Percentiles rank a stretch among this genome's conserved stretches.
These are phyloP conservation scores for Phocides pigmalion DNA, from an alignment of 1,140 invertebrate species.

Conservation along the genomic window DNA sequence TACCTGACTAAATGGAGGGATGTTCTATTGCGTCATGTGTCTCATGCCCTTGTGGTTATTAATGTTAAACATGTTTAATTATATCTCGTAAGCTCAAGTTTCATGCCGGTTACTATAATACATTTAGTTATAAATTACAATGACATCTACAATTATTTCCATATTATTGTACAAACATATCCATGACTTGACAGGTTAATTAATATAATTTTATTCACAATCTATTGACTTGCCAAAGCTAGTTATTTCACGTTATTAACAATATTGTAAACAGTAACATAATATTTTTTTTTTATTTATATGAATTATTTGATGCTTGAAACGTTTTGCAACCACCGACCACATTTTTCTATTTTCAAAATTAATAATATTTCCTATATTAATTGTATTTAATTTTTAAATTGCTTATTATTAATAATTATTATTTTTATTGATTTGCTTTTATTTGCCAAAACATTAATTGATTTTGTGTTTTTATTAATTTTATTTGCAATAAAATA, in stretches of 20 bases:
- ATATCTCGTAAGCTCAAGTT: no score
- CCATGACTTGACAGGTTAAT: background rate
- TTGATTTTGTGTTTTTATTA: slow-evolving; percentile 1
- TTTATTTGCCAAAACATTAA: background rate
- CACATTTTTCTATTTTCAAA: background rate
- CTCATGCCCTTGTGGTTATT: no score
- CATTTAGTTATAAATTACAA: no score
- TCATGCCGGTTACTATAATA: no score
- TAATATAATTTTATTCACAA: no score
- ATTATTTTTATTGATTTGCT: background rate
- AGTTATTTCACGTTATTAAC: background rate
- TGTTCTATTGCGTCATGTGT: no score
- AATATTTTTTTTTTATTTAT: background rate
- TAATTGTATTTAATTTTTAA: background rate
- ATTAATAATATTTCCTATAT: background rate
- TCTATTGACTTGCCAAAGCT: slow-evolving; percentile 38
- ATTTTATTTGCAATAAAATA: slow-evolving; percentile 44
- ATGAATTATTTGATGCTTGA: background rate
- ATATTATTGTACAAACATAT: background rate
- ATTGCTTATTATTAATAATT: background rate
- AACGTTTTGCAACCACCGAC: slow-evolving; percentile 7
- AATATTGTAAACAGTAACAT: background rate
- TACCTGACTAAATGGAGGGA: no score
- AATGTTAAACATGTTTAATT: no score
- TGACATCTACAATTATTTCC: no score